Evolutionary conservation across 2,113 vertebrate species (phyloP).

Genomic region (Burhinus oedicnemus): DNA sequence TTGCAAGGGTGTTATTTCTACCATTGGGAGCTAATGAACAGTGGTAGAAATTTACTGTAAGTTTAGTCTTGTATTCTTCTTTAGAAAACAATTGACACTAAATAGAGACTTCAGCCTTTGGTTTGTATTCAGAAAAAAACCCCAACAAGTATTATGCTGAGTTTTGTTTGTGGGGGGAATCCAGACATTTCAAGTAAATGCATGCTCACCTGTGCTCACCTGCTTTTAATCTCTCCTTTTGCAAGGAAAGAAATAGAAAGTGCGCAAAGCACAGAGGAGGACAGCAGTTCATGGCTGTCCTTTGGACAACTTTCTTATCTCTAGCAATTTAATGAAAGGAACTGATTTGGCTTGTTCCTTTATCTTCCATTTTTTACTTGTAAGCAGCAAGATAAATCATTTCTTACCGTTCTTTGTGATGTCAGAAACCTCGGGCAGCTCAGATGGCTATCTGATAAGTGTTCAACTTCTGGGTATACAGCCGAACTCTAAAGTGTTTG

Average conservation of each 20-base stretch:
- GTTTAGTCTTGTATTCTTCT: neutral
- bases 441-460: neutral
- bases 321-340: neutral
- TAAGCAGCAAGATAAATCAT: neutral
- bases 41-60: neutral
- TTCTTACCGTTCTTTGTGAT: neutral
- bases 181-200: neutral
- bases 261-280: neutral
- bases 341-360: neutral
- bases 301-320: neutral
- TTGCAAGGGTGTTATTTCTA: slow-evolving; percentile 63
- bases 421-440: neutral
- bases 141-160: neutral
- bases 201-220: neutral
- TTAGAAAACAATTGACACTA: neutral
- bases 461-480: neutral
- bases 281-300: accelerated
- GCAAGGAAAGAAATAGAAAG: neutral
- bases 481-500: neutral
- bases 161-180: neutral
- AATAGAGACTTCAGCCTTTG: neutral
- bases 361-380: neutral
- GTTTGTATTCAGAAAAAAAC: neutral
- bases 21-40: slow-evolving; percentile 45
- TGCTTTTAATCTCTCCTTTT: neutral